Base-by-base conservation (phyloP, 2,888 invertebrate species). In the Eucriotettix oculatus region DNA sequence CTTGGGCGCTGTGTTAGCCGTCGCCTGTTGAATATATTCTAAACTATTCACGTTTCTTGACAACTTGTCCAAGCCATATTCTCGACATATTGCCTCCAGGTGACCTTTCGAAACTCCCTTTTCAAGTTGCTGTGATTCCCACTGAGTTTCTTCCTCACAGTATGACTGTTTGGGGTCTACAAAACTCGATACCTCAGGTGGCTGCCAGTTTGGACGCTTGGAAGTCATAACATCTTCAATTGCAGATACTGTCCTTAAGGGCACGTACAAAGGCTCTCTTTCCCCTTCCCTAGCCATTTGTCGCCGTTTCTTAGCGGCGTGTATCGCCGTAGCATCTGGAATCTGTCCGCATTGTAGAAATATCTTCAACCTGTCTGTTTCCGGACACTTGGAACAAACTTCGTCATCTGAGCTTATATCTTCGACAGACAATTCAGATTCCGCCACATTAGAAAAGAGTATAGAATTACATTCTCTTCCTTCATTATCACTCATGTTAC, bases 241-340 rank as follows among this genome's bases (percentile, higher is more conserved):
- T 29, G 29, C 29, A 29, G 29, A 29, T 5, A 29, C 29, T 29
- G 29, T 29, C 29, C 29, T 29, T 29, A 29, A 29, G 29, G 29
- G 29, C 29, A 29, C 29, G 29, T 29, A 29, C 3, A 29, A 29
- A 29, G 29, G 29, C 64, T 82, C 82, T 52, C 73, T 75, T 68
- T 83, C 83, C 72, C 86, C 81, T 76, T 94, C 93, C 72, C 97
- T 80, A 64, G 95, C 94, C 79, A 91, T 83, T 76, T 97, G 97
- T 68, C 98, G 80, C 64, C 90, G 84, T 76, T 98, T 98, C 70
- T 96, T 82, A 12, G 96, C 96, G 66, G 94, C 94, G 77, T 97
- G 97, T 72, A 99, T 98, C 80, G 95, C 89, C 58, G 93, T 93
- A 11, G 98, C 97, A 78, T 98, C 97, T 11, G 98, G 97, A 70